Base-by-base conservation (phyloP, 2,113 vertebrate genomes). In the Perca flavescens region DNA sequence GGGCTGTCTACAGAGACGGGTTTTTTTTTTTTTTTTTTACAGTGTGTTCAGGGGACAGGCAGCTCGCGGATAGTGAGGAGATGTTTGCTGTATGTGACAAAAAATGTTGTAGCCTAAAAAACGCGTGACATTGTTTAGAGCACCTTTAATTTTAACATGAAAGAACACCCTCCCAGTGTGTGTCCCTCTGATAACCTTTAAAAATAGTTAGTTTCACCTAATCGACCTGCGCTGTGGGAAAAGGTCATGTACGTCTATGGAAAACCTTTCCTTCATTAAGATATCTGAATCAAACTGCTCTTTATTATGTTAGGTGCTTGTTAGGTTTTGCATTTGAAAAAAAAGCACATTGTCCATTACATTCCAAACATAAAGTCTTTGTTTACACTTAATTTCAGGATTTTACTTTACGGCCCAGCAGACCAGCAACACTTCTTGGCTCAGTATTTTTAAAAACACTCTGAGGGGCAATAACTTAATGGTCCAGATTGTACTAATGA, bases 381-480 rank as follows among this genome's bases (percentile, higher is more conserved):
- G 54, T 79, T 85, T 57, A 63, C 56, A 17, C 40, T 40, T 53
- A 8, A 64, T 81, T 74, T n/a, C 5, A 28, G 12, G 58, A 6
- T 70, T 82, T 81, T 19, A 78, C 77, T 62, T 87, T 74, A 73
- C 74, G 63, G 72, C 83, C 79, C 77, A 36, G 80, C 65, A 31
- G 71, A 78, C 63, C 76, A 62, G 63, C 73, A 84, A 82, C 86
- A 74, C 58, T 43, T 82, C 74, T 83, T 77, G 79, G 83, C 83
- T 75, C 21, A 0, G 34, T 80, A 52, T 86, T 87, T 88, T 83
- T 78, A 83, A 78, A 73, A 86, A 89, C 76, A 75, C 87, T 87
- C 91, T 1, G 40, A 89, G 85, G 87, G 71, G 82, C 86, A 88
- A 77, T 92, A 91, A 90, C 87, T 83, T 85, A 56, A 70, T 16